Evolutionary conservation across 2,797 vertebrate genomes (phyloP).

Genomic region (Chloroceryle amazona): DNA sequence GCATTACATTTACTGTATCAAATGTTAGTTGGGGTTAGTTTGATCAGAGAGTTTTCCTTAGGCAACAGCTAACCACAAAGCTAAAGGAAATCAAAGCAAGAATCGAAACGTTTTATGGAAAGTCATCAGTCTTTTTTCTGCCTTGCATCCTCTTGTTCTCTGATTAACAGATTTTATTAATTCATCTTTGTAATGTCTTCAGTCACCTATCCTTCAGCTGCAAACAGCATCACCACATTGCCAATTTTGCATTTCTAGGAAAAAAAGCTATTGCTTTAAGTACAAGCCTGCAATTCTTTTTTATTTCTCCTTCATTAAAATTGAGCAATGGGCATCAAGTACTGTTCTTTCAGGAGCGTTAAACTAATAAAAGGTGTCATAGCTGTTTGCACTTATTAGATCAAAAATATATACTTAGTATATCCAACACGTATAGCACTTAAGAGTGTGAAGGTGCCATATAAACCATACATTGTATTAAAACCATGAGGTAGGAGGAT

Average conservation of each 20-base stretch:
- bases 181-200: neutral
- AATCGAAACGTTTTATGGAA: conserved; percentile 35
- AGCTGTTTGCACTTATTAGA: neutral
- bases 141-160: neutral
- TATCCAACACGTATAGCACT: neutral
- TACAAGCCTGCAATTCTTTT: neutral
- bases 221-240: neutral
- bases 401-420: neutral
- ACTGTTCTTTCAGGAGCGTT: neutral
- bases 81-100: conserved; percentile 53
- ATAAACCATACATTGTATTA: neutral
- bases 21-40: neutral
- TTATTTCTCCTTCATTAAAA: neutral
- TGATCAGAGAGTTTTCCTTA: neutral
- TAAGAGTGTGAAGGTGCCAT: neutral
- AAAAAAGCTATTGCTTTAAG: neutral
- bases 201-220: neutral
- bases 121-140: neutral
- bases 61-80: conserved; percentile 37
- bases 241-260: neutral
- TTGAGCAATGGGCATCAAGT: neutral
- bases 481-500: neutral
- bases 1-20: neutral
- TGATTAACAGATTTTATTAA: neutral
- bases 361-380: neutral